Evolutionary conservation across 2,113 vertebrate species (phyloP), one percentile per base, ranked within the genome.

Genomic region (Pholis gunnellus): DNA sequence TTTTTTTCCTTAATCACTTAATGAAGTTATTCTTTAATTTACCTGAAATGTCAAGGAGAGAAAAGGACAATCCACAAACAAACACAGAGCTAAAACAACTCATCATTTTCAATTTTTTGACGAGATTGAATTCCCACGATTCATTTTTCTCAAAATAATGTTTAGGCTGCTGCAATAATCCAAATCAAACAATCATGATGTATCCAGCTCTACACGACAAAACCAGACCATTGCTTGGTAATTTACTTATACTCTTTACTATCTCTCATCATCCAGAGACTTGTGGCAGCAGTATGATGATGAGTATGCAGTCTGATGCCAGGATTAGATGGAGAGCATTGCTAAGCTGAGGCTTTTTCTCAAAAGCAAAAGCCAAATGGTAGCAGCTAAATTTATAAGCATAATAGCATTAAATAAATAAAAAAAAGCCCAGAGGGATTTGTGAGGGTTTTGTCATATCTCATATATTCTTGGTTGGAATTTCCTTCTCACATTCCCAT

Each of bases 351-450:
- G 25, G 75, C 66, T 69, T 83, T 81, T 78, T 66, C 29, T 75
- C 18, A 82, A 64, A 59, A 71, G 36, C 44, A n/a, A 78, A 67
- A 31, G 59, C 22, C 71, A 72, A 82, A 79, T 64, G 27, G 60
- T 72, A 61, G 38, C 48, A 66, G 85, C 82, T 92, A 90, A 76
- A 89, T 88, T 86, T 83, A 85, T 31, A 48, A 72, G 83, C 81
- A 78, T 86, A 86, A 86, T 78, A 78, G 59, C 68, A 79, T 75
- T 74, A 74, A 80, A 82, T 74, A 69, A 80, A 87, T 71, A 72
- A 82, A 86, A 78, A 71, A 27, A 2, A 27, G 56, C 70, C 78
- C 46, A 9, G 15, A 27, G 79, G 72, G 78, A 79, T 63, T 67
- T 79, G 42, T 72, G 73, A 68, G 40, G 61, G 29, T 54, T 86